Evolutionary conservation across 2,797 vertebrate genomes (phyloP).

Genomic region (Cheirogaleus major): DNA sequence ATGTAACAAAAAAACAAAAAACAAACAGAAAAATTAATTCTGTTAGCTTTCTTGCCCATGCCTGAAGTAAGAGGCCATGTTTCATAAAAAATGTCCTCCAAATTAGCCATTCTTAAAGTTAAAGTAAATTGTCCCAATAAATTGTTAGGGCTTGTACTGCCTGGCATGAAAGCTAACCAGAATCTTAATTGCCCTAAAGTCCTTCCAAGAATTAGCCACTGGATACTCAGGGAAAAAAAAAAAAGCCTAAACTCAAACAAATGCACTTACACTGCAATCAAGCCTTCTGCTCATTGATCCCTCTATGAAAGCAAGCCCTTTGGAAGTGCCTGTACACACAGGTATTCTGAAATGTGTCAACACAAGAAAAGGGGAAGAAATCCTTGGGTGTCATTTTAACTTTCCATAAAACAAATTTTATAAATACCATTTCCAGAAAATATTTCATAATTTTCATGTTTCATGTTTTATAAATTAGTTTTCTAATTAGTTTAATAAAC

Average conservation of each 20-base stretch:
- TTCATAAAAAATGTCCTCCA: slow-evolving; percentile 54
- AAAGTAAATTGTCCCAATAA: not conserved
- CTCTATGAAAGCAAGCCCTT: not conserved
- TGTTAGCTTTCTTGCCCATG: slow-evolving; percentile 39
- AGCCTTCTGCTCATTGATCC: not conserved
- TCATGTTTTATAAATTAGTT: slow-evolving; percentile 46
- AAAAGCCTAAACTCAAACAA: not conserved
- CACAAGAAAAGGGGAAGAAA: not conserved
- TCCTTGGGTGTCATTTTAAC: not conserved
- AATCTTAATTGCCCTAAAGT: slow-evolving; percentile 33
- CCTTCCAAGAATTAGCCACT: slow-evolving; percentile 33
- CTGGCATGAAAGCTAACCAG: slow-evolving; percentile 38
- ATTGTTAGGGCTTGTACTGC: rapidly evolving
- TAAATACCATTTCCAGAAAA: slow-evolving; percentile 47
- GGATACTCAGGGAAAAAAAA: not conserved
- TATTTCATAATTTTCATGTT: slow-evolving; percentile 43
- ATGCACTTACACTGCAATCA: not conserved
- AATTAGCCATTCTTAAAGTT: slow-evolving; percentile 15
- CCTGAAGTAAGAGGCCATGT: not conserved
- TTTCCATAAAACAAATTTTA: not conserved
- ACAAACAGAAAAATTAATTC: not conserved
- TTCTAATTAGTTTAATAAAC: not conserved
- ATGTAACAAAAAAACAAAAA: not conserved
- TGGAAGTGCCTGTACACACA: slow-evolving; percentile 3
- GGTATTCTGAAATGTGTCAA: not conserved